Conservation (phyloP, 2,888 invertebrate species). For the Nomada flava region DNA sequence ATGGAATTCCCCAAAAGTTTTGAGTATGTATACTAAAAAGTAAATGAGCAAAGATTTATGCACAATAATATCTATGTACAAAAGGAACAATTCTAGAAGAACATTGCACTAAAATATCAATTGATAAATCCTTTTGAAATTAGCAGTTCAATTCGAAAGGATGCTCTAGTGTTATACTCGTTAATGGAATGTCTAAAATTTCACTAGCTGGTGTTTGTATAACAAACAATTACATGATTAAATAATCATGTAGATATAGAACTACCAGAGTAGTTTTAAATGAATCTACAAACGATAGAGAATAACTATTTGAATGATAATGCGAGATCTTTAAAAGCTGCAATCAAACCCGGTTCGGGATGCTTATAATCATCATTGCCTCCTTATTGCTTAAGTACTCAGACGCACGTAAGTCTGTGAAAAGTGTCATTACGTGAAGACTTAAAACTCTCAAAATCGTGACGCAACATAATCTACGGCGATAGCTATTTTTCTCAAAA, state of each 20-base stretch:
- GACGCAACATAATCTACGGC: conserved; percentile 42
- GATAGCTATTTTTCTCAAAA: conserved; percentile 34
- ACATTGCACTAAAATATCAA: conserved; percentile 79
- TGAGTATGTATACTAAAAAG: conserved; percentile 35
- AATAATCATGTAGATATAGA: conserved; percentile 56
- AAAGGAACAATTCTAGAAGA: conserved; percentile 72
- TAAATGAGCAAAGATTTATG: conserved; percentile 44
- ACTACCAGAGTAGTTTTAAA: conserved; percentile 56
- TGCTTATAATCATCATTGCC: conserved; percentile 38
- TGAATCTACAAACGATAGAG: conserved; percentile 36
- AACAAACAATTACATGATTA: conserved; percentile 68
- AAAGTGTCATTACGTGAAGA: conserved; percentile 36
- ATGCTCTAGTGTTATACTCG: conserved; percentile 47
- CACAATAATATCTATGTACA: conserved; percentile 62
- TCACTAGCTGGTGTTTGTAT: conserved; percentile 72
- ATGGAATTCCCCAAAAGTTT: conserved; percentile 32
- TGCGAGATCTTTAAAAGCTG: conserved; percentile 54
- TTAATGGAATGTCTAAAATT: conserved; percentile 69
- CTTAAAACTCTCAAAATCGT: conserved; percentile 37
- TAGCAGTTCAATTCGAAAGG: conserved; percentile 46
- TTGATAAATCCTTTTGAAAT: conserved; percentile 68
- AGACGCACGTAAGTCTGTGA: conserved; percentile 47
- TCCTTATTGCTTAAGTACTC: conserved; percentile 65
- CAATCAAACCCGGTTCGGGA: conserved; percentile 28
- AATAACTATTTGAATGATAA: conserved; percentile 44